Evolutionary conservation across 2,888 invertebrate genomes (phyloP).

Genomic region (Trachelus iudaicus): DNA sequence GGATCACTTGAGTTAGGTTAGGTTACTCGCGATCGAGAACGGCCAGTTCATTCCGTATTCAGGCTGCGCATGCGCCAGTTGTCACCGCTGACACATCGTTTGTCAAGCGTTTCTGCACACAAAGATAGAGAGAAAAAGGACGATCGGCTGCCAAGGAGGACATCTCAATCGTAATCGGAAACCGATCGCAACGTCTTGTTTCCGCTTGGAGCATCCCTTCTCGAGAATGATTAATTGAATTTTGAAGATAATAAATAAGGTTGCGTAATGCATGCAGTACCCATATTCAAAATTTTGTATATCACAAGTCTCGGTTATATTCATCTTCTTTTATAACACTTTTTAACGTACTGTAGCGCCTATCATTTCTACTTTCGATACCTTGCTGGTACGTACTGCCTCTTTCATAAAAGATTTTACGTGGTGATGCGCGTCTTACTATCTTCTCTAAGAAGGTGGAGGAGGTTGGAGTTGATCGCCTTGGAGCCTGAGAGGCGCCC

Average conservation of each 20-base stretch:
- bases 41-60: conserved; percentile 62
- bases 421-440: conserved; percentile 53
- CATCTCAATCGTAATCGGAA: conserved; percentile 57
- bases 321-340: not conserved
- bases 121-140: conserved; percentile 41
- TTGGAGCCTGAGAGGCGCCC: conserved; percentile 64
- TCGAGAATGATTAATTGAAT: not conserved
- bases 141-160: conserved; percentile 39
- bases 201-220: conserved; percentile 8
- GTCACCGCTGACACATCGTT: conserved; percentile 66
- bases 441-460: conserved; percentile 58
- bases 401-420: conserved; percentile 58
- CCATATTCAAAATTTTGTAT: not conserved
- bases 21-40: not conserved
- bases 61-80: conserved; percentile 64
- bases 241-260: not conserved
- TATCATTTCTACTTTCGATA: not conserved
- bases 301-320: not conserved
- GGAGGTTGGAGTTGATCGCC: conserved; percentile 65
- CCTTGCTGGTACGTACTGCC: conserved; percentile 38
- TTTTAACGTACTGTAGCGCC: not conserved
- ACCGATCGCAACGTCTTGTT: conserved; percentile 51
- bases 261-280: not conserved
- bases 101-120: conserved; percentile 62
- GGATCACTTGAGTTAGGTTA: not conserved